These are phyloP conservation scores for Danio choprae DNA, from an alignment of 2,797 vertebrate genomes.

Conservation along the genomic window DNA sequence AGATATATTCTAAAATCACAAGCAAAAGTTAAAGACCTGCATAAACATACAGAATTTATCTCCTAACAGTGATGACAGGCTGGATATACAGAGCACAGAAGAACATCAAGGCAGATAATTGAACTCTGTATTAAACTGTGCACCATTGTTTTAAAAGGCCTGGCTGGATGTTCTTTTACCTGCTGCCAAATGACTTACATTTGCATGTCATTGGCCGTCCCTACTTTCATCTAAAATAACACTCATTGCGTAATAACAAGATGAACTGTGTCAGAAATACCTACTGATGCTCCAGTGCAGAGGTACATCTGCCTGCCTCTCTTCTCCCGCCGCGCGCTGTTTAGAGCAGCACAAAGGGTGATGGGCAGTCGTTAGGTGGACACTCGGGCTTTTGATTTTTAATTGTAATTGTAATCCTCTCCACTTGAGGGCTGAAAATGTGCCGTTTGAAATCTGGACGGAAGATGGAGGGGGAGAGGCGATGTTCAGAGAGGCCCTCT, in stretches of 20 bases:
- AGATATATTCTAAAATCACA: not conserved
- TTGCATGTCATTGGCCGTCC: constrained; percentile 77
- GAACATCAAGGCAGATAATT: constrained; percentile 49
- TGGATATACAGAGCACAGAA: constrained; percentile 23
- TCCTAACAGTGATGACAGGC: not conserved
- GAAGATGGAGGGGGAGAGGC: constrained; percentile 48
- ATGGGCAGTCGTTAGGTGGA: constrained; percentile 81
- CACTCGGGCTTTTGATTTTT: constrained; percentile 87
- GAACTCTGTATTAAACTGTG: constrained; percentile 45
- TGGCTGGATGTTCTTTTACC: constrained; percentile 74
- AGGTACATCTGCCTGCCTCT: constrained; percentile 73
- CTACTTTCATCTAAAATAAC: constrained; percentile 79
- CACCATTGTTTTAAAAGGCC: constrained; percentile 71
- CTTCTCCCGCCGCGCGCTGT: constrained; percentile 58
- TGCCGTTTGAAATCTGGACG: constrained; percentile 82
- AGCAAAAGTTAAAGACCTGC: constrained; percentile 1
- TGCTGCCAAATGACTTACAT: constrained; percentile 77
- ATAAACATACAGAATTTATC: not conserved
- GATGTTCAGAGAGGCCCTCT: constrained; percentile 80
- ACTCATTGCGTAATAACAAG: constrained; percentile 80
- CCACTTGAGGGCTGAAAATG: constrained; percentile 85
- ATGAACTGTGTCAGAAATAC: constrained; percentile 73
- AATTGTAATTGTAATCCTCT: constrained; percentile 92
- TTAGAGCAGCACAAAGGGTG: constrained; percentile 81
- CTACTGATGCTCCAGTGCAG: constrained; percentile 72